Evolutionary conservation across 2,797 vertebrate genomes (phyloP), one percentile per base, ranked within the genome.

Genomic region (Spinus olivaceus): DNA sequence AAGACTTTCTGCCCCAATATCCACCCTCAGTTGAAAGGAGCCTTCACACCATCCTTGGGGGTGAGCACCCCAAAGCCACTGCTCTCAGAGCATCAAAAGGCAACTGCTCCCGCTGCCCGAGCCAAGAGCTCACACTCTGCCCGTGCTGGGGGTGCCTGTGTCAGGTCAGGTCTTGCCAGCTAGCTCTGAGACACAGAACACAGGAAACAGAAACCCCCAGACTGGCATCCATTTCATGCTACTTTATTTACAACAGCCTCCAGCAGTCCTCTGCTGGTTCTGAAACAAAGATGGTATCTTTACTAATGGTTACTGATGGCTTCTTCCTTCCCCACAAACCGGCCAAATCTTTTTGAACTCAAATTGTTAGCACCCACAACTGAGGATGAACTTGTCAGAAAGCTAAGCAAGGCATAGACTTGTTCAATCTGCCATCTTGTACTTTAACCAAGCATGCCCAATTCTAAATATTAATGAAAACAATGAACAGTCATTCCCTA

Each of bases 111-210:
- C n/a, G 28, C 65, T 42, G n/a, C 46, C 54, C 2, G 1, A n/a
- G 39, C 39, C 66, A 30, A 51, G 41, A 46, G 24, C 27, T 72
- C 60, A 54, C 33, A 9, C 44, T 15, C 0, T 8, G 35, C 35
- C 37, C 0, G 0, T 25, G 37, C 1, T 17, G 8, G 33, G 27
- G 28, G 16, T 71, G 57, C 57, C 35, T 46, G 2, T 13, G 30
- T 18, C 56, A 53, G n/a, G 13, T 35, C 59, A 90, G 30, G 5
- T 25, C 46, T 6, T 67, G 42, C 21, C 57, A 60, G 46, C 46
- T 20, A 46, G n/a, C 42, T n/a, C 59, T 0, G 5, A 53, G 24
- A 74, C 28, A 47, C 9, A 44, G 23, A 37, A 56, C 53, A n/a
- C 17, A 21, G 32, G 12, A 76, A 60, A 72, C 5, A 12, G 27